phyloP scores from a whole-genome alignment of 2,797 vertebrate species.

The Siniperca undulata region DNA sequence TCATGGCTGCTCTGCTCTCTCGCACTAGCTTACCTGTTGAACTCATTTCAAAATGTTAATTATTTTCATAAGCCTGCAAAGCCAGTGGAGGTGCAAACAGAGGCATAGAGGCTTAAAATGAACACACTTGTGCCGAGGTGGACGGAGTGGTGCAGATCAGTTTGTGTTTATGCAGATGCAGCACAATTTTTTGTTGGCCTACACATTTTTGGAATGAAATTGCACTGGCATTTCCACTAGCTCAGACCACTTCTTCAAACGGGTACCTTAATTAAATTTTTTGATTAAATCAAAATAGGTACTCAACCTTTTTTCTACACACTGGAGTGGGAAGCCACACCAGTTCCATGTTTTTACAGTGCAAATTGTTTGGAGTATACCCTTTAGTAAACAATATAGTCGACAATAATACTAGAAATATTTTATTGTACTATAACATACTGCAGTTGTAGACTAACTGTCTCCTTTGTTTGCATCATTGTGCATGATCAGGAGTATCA shows the following conservation, averaged over 20 bases:
- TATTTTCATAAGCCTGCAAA: neutral
- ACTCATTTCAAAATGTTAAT: slow-evolving; percentile 6
- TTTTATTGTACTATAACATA: neutral
- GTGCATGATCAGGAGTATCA: neutral
- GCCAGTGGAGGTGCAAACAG: slow-evolving; percentile 26
- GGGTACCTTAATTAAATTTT: slow-evolving; percentile 25
- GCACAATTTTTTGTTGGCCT: slow-evolving; percentile 8
- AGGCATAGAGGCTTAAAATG: slow-evolving; percentile 8
- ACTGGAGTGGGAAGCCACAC: neutral
- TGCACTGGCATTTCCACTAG: slow-evolving; percentile 23
- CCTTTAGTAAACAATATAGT: neutral
- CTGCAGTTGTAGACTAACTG: neutral
- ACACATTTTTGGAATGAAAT: slow-evolving; percentile 13
- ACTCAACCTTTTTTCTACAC: slow-evolving; percentile 21
- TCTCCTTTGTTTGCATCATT: neutral
- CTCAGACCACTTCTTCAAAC: slow-evolving; percentile 36
- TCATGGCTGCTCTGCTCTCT: neutral
- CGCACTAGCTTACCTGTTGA: slow-evolving; percentile 29
- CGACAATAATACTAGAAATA: neutral
- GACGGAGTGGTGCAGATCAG: slow-evolving; percentile 8
- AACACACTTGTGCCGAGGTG: slow-evolving; percentile 17
- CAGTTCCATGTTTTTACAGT: neutral
- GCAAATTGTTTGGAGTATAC: slow-evolving; percentile 1
- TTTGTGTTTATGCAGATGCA: slow-evolving; percentile 33
- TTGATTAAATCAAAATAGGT: slow-evolving; percentile 14